These are phyloP conservation scores for Brachirus orientalis DNA, from an alignment of 2,113 vertebrate species.

Conservation along the genomic window DNA sequence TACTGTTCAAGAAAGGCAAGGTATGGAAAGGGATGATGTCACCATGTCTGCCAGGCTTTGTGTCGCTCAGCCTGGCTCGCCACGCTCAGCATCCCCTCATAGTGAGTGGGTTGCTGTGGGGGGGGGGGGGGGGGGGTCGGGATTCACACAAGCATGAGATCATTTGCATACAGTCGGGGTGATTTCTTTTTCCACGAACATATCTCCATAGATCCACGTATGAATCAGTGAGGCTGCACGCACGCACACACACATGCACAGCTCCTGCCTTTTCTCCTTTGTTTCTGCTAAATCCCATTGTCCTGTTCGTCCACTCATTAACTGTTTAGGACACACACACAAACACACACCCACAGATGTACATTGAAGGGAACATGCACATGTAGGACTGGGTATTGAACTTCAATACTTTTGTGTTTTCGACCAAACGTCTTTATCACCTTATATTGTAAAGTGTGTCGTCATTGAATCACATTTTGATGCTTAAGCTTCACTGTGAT, in stretches of 20 bases:
- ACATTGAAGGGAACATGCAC: background rate
- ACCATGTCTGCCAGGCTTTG: conserved; percentile 73
- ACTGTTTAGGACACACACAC: background rate
- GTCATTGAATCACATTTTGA: conserved; percentile 54
- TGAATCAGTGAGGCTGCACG: conserved; percentile 10
- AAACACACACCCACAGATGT: conserved; percentile 27
- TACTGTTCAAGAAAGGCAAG: conserved; percentile 34
- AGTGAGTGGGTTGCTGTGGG: background rate
- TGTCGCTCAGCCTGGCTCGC: conserved; percentile 36
- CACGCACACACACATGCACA: background rate
- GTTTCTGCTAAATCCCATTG: conserved; percentile 42
- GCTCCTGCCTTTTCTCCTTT: background rate
- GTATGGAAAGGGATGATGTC: conserved; percentile 78
- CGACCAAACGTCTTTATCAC: too few species aligned
- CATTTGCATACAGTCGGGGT: background rate
- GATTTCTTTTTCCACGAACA: background rate
- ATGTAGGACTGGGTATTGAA: conserved; percentile 12
- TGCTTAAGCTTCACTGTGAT: conserved; percentile 37
- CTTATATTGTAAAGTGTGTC: too few species aligned
- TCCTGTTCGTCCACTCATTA: conserved; percentile 37
- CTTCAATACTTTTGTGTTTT: background rate
- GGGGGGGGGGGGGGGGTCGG: background rate
- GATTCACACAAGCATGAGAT: background rate
- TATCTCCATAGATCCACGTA: background rate
- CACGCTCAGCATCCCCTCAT: conserved; percentile 40